Conservation (phyloP, 1,140 invertebrate genomes). For the Nebria ingens region DNA sequence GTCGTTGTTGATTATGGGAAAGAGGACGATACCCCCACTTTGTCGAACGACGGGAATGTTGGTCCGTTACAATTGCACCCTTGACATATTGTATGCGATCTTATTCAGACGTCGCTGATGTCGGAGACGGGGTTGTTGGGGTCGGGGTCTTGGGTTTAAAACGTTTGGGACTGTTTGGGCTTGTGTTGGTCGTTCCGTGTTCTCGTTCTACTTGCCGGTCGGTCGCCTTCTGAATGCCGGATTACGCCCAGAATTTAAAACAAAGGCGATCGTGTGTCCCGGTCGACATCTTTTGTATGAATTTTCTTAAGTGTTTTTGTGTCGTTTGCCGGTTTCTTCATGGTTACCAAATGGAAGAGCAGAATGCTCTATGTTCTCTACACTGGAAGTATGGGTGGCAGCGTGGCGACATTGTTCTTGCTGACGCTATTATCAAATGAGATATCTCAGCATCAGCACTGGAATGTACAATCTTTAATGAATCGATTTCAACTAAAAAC, state of each 20-base stretch:
- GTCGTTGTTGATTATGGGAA: too few relatives aligned
- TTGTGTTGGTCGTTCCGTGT: not conserved
- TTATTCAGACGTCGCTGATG: not conserved
- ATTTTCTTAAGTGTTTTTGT: slow-evolving; percentile 8
- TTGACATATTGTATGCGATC: not conserved
- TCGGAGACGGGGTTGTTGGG: too few relatives aligned
- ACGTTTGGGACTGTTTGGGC: not conserved
- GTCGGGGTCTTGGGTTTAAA: too few relatives aligned
- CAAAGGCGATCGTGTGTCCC: slow-evolving; percentile 1
- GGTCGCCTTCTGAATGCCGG: not conserved
- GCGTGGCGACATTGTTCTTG: not conserved
- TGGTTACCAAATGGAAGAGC: not conserved
- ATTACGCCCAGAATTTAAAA: not conserved
- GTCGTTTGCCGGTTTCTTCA: not conserved
- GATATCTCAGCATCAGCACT: not conserved
- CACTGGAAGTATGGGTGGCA: not conserved
- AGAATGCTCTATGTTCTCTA: not conserved
- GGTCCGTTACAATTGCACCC: not conserved
- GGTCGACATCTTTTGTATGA: not conserved
- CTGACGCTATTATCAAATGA: not conserved
- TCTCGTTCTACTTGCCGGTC: not conserved
- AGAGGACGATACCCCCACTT: not conserved
- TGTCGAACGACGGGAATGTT: not conserved
- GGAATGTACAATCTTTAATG: not conserved
- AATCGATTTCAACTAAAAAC: not conserved